Evolutionary conservation across 2,113 vertebrate genomes (phyloP), one percentile per base, ranked within the genome.

Genomic region (Genyomyrus donnyi): DNA sequence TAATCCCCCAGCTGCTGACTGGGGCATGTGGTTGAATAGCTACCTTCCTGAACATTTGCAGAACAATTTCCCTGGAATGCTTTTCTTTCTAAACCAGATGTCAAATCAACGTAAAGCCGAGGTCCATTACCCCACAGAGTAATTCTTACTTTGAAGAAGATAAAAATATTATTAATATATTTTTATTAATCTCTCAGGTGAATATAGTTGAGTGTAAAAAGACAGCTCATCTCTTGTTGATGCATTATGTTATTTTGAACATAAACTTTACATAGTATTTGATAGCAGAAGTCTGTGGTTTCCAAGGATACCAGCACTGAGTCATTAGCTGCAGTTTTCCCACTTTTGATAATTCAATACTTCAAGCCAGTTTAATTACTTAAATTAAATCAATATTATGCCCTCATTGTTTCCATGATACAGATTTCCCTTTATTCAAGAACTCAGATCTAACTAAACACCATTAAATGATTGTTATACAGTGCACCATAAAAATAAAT

Each of bases 1-100:
- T 95, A 95, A 96, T 96, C 95, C 95, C 91, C 91, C 89, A 92
- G 92, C 91, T 95, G 96, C 95, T 96, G 95, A 96, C 93, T 95
- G 92, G 93, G 91, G 93, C 94, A 95, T 95, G 95, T 95, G 92
- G 93, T 95, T 95, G 95, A 96, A 95, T 94, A 94, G 95, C 94
- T 94, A 93, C 93, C 95, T 95, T 95, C 95, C 95, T 93, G 93
- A 94, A 94, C 92, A 92, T 21, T 93, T 95, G 93, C 94, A 93
- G 92, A 90, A 35, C 90, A 94, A 94, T 95, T 95, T 96, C 94
- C 93, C 94, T 93, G 77, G 13, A 66, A 49, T 62, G 86, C 46
- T 80, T 15, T 95, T 94, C 94, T 94, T 94, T 91, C 91, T 91
- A 92, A 91, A 70, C 62, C 62, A 31, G 27, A 9, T n/a, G 62